Conservation (phyloP, 1,140 invertebrate genomes). For the Diuraphis noxia region DNA sequence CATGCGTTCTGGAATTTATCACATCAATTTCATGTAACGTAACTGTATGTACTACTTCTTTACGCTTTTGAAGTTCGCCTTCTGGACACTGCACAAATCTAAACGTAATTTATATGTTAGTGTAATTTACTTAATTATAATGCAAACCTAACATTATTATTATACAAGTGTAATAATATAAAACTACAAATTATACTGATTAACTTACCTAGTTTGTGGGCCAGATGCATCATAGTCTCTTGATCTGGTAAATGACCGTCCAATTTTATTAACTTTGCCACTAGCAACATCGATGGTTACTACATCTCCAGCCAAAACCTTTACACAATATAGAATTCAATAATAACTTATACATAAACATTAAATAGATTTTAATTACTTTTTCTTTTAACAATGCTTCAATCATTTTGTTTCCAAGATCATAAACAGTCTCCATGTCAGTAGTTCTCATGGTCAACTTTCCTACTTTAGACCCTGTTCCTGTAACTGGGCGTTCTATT, state of each 20-base stretch:
- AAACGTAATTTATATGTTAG: slow-evolving; percentile 18
- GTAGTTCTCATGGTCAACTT: slow-evolving; percentile 97
- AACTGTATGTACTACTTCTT: slow-evolving; percentile 96
- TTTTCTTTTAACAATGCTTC: slow-evolving; percentile 97
- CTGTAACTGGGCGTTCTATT: slow-evolving; percentile 90
- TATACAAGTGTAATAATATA: neutral
- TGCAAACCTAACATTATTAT: neutral
- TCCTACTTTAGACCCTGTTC: slow-evolving; percentile 83
- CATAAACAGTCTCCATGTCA: slow-evolving; percentile 99
- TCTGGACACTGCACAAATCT: slow-evolving; percentile 98
- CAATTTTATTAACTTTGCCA: slow-evolving; percentile 93
- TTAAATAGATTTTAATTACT: slow-evolving; percentile 54
- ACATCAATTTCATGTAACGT: slow-evolving; percentile 99
- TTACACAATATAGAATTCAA: neutral
- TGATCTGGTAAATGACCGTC: slow-evolving; percentile 92
- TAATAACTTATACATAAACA: neutral
- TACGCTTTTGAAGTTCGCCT: slow-evolving; percentile 97
- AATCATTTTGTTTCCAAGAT: slow-evolving; percentile 98
- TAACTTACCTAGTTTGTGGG: slow-evolving; percentile 69
- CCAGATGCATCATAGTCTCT: slow-evolving; percentile 98
- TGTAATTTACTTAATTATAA: neutral
- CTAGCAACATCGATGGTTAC: slow-evolving; percentile 98
- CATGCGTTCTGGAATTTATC: slow-evolving; percentile 95
- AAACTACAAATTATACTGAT: slow-evolving; percentile 9
- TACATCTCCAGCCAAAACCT: slow-evolving; percentile 93